phyloP scores from a whole-genome alignment of 2,113 vertebrate genomes.

The Paralichthys olivaceus region DNA sequence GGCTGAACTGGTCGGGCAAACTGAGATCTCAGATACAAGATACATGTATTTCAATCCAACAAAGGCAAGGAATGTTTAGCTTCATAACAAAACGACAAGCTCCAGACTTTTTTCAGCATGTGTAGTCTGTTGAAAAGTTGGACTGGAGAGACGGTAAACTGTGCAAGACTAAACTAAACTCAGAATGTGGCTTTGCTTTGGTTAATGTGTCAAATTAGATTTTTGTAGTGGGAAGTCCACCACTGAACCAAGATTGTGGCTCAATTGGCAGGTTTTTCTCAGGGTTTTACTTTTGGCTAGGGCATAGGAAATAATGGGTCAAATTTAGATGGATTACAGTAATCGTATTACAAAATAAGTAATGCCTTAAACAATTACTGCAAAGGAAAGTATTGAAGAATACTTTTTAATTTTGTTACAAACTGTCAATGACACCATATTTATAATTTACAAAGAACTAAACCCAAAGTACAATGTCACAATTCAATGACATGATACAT shows the following conservation, averaged over 20 bases:
- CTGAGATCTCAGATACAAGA: slow-evolving; percentile 7
- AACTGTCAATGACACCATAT: too few relatives aligned
- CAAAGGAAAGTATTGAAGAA: background rate
- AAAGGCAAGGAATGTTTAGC: slow-evolving; percentile 17
- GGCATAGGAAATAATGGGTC: background rate
- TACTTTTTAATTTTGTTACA: too few relatives aligned
- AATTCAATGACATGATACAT: background rate
- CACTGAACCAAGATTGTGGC: background rate
- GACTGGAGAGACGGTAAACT: too few relatives aligned
- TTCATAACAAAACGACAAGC: slow-evolving; percentile 1
- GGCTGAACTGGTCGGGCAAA: slow-evolving; percentile 36
- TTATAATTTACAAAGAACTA: too few relatives aligned
- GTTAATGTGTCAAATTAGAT: too few relatives aligned
- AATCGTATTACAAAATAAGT: background rate
- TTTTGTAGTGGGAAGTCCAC: background rate
- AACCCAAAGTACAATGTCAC: background rate
- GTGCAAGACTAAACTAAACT: too few relatives aligned
- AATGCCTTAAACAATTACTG: background rate
- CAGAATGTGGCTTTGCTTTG: too few relatives aligned
- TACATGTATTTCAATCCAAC: slow-evolving; percentile 7
- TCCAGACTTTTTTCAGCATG: slow-evolving; percentile 9
- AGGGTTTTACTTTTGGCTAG: background rate
- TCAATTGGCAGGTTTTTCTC: background rate
- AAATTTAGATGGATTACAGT: background rate
- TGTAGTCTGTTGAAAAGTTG: slow-evolving; percentile 16